A percentile compares a stretch with the other conserved stretches of the same genome.
These are phyloP conservation scores for Eudasyphora cyanicolor DNA, from an alignment of 2,888 invertebrate species.

Conservation along the genomic window DNA sequence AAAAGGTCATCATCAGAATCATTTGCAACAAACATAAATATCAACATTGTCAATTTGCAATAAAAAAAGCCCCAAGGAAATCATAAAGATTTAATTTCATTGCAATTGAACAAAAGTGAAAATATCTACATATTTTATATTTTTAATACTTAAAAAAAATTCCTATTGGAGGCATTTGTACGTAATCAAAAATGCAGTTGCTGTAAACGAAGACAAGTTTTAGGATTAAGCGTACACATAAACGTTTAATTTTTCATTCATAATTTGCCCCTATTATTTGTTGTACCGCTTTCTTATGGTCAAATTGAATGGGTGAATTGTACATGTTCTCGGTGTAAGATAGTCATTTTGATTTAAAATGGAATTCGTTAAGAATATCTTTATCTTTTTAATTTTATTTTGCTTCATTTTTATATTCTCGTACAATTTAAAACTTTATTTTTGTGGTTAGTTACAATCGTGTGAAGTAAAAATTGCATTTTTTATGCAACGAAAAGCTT, in stretches of 20 bases:
- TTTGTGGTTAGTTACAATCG: no score
- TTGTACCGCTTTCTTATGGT: not conserved
- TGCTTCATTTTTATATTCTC: no score
- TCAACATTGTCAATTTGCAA: not conserved
- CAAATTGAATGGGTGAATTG: not conserved
- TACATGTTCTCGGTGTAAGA: not conserved
- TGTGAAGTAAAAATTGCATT: no score
- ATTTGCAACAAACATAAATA: no score
- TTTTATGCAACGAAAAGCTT: no score
- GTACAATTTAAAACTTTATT: no score
- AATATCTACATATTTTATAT: not conserved
- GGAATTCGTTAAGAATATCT: no score
- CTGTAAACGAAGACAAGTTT: not conserved
- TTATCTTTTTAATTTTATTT: no score
- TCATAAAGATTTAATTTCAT: not conserved
- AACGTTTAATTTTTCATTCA: not conserved
- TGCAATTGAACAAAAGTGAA: not conserved
- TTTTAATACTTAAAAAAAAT: not conserved
- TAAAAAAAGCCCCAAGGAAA: not conserved
- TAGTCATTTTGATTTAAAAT: not conserved
- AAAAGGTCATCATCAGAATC: not conserved
- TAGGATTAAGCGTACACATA: constrained; percentile 9
- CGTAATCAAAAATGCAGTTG: not conserved
- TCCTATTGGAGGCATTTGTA: not conserved
- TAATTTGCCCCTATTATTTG: not conserved